Evolutionary conservation across 2,113 vertebrate species (phyloP), one percentile per base, ranked within the genome.

Genomic region (Oreochromis niloticus): DNA sequence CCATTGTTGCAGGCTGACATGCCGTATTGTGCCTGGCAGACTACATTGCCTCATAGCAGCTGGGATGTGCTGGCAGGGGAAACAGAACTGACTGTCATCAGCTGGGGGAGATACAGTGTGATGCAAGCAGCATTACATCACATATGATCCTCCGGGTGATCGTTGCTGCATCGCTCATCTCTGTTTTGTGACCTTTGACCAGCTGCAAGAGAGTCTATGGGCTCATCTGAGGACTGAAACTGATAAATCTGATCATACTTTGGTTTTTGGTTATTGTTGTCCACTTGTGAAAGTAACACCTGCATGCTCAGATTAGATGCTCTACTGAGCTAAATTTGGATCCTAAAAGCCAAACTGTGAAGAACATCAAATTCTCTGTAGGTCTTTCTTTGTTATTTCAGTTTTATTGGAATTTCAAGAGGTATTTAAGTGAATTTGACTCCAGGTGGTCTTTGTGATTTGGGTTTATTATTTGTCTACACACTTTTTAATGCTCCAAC

Each of bases 41-140:
- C 95, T 94, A 91, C 95, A 89, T 96, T 95, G 95, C 94, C 94
- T 95, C 95, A 94, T 95, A 94, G 95, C 96, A 96, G 95, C 96
- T 93, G 94, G 91, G 92, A 83, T 36, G 84, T 92, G 94, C 95
- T 95, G 95, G 92, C 90, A 90, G 92, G 92, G 92, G 93, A 95
- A 95, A 94, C 93, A 92, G 90, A 91, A 91, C 94, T 93, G 94
- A 90, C 94, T 93, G 94, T 95, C 95, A 95, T 93, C 94, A 93
- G 88, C 93, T 94, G 92, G 87, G 86, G 93, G 90, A 90, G 94
- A 83, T 92, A 80, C 90, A 91, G 90, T 92, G 90, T 95, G 95
- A 96, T 93, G 93, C 90, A 94, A 94, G 88, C 91, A 84, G 87
- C 92, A 94, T 95, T 93, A 94, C 94, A 94, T 94, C 95, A 96